These are phyloP conservation scores for Plotosus lineatus DNA, from an alignment of 2,113 vertebrate genomes.

Conservation along the genomic window DNA sequence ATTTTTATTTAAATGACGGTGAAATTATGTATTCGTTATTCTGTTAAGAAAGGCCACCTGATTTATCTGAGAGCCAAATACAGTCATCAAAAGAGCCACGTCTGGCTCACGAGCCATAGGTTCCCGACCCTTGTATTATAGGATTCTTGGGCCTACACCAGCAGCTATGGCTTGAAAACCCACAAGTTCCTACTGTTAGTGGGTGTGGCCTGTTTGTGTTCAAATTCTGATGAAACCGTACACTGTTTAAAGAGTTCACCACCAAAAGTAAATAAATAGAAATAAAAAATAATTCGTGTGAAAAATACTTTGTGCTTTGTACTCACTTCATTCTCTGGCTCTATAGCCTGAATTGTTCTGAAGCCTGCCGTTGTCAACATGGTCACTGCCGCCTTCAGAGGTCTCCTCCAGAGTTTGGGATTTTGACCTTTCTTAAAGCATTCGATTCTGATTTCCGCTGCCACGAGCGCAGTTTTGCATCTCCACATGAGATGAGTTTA, in stretches of 20 bases:
- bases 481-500: slow-evolving; percentile 6
- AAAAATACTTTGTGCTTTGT: background rate
- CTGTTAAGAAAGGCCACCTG: too few relatives aligned
- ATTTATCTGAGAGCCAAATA: too few relatives aligned
- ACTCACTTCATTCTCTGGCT: background rate
- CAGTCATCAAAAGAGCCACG: too few relatives aligned
- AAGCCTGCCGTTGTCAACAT: background rate
- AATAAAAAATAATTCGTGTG: background rate
- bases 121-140: too few relatives aligned
- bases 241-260: too few relatives aligned
- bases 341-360: background rate
- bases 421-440: background rate
- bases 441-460: background rate
- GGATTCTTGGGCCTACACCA: too few relatives aligned
- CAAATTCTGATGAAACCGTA: too few relatives aligned
- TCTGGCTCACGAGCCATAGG: too few relatives aligned
- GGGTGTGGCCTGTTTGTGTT: background rate
- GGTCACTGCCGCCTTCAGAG: background rate
- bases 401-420: background rate
- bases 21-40: too few relatives aligned
- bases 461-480: background rate
- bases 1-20: too few relatives aligned
- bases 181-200: background rate
- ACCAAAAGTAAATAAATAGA: too few relatives aligned
- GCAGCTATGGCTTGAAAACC: too few relatives aligned